Evolutionary conservation across 1,140 invertebrate genomes (phyloP), one percentile per base, ranked within the genome.

Genomic region (Idris sp.): DNA sequence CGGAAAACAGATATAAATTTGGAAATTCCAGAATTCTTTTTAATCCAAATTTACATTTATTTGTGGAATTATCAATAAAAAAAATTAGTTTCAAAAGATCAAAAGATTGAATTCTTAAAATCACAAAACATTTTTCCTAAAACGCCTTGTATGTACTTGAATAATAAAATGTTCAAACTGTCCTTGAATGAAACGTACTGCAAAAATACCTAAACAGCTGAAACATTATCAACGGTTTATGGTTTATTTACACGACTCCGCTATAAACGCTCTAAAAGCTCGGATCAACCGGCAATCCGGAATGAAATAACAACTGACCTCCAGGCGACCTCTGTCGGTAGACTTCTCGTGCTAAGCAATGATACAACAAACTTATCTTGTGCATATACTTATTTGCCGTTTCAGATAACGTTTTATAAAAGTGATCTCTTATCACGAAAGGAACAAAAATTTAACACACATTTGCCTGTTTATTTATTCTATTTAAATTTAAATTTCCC

Each of bases 331-430:
- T 68, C 72, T 74, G 64, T 16, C 19, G 19, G 26, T 31, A 38
- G 58, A 62, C 59, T 61, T 56, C 71, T 59, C 61, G 53, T 48
- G 41, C 25, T 28, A 35, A 54, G 56, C 51, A 69, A 65, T 74
- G 71, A 48, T 54, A 74, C 71, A 67, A 67, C 54, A 54, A 22
- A 58, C 49, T 75, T 75, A 75, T 75, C 72, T 75, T 62, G 43
- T 51, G 58, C n/a, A n/a, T 58, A 75, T 31, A 58, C 44, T 68
- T 44, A 53, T 64, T 69, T 44, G 40, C n/a, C 40, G 58, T 38
- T 44, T 58, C 43, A 40, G 72, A 75, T 75, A 75, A 75, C 41
- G 35, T 4, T 2, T 51, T 56, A 74, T 67, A 74, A 65, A 73
- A 73, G 13, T 53, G n/a, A n/a, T n/a, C 6, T 5, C 30, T 59